Percentiles rank a stretch among this genome's conserved stretches.
Evolutionary conservation across 2,888 invertebrate species (phyloP).

Genomic region (Tridacna crocea): DNA sequence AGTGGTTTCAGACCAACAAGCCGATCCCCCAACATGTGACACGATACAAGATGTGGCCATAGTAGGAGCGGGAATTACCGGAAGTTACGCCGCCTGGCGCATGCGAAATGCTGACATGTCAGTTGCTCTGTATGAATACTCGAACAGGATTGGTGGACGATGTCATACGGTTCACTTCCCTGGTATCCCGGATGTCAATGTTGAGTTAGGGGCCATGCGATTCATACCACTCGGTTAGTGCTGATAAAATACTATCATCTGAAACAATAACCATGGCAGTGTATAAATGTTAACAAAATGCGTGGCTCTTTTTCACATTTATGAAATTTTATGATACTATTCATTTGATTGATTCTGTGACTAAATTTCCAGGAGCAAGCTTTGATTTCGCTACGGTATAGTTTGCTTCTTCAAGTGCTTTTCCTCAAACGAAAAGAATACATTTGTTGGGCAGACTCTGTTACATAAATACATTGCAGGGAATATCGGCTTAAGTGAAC

Average conservation of each 20-base stretch:
- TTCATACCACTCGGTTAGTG: conserved; percentile 27
- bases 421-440: too few relatives aligned
- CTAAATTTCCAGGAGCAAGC: too few relatives aligned
- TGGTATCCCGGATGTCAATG: conserved; percentile 49
- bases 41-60: conserved; percentile 47
- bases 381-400: too few relatives aligned
- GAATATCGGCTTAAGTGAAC: too few relatives aligned
- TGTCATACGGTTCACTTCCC: conserved; percentile 44
- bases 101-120: conserved; percentile 32
- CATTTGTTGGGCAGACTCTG: too few relatives aligned
- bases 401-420: too few relatives aligned
- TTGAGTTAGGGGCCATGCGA: conserved; percentile 62
- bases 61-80: conserved; percentile 56
- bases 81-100: conserved; percentile 53
- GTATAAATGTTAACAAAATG: background rate
- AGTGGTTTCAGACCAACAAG: background rate
- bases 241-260: background rate
- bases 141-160: conserved; percentile 54
- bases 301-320: background rate
- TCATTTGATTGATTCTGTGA: background rate
- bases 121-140: conserved; percentile 55
- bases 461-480: too few relatives aligned
- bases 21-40: background rate
- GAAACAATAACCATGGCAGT: background rate
- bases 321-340: background rate